phyloP scores from a whole-genome alignment of 2,113 vertebrate species.

The Albula goreensis region DNA sequence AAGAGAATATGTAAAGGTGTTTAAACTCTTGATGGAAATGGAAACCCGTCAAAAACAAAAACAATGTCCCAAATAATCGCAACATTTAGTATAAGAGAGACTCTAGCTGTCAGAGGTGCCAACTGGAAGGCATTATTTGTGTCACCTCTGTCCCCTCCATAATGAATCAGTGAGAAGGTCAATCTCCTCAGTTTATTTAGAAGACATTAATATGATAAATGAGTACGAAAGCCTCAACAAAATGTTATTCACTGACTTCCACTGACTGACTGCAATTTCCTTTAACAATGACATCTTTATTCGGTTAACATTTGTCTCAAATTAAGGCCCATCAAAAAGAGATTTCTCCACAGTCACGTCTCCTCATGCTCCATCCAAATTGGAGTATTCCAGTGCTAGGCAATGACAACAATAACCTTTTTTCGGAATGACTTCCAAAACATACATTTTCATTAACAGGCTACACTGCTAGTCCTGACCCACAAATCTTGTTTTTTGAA shows the following conservation, averaged over 20 bases:
- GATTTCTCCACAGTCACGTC: slow-evolving; percentile 34
- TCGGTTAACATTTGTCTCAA: slow-evolving; percentile 38
- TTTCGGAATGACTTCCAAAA: slow-evolving; percentile 18
- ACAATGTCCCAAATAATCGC: neutral
- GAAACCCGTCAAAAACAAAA: neutral
- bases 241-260: slow-evolving; percentile 16
- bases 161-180: neutral
- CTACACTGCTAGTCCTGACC: too few relatives aligned
- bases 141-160: neutral
- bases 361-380: slow-evolving; percentile 9
- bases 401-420: slow-evolving; percentile 1
- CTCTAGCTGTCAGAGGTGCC: neutral
- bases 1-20: neutral
- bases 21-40: neutral
- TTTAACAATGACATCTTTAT: slow-evolving; percentile 43
- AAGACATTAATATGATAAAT: slow-evolving; percentile 17
- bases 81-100: neutral
- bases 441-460: neutral
- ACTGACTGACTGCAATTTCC: slow-evolving; percentile 22
- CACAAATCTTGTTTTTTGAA: too few relatives aligned
- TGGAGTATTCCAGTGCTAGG: slow-evolving; percentile 8
- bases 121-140: neutral
- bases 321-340: slow-evolving; percentile 36
- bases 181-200: slow-evolving; percentile 1
- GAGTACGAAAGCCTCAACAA: slow-evolving; percentile 27